A percentile compares a stretch with the other conserved stretches of the same genome.
Conservation (phyloP, 2,113 vertebrate genomes). For the Apteryx owenii region DNA sequence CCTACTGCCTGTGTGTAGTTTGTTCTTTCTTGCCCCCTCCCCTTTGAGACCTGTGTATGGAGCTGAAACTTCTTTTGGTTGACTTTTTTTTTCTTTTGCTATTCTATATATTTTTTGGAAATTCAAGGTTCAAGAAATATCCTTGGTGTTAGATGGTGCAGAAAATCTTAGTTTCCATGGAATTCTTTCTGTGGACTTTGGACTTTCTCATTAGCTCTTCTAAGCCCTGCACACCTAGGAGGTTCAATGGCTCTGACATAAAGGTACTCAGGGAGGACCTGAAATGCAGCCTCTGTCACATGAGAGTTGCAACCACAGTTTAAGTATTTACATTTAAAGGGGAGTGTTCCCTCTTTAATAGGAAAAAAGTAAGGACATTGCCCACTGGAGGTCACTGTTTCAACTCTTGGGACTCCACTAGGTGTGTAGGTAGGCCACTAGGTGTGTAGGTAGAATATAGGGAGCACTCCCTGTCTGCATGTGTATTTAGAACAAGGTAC, state of each 20-base stretch:
- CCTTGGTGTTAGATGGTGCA: fast-evolving
- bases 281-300: neutral
- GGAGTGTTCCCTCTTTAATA: neutral
- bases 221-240: neutral
- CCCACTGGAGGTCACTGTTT: conserved; percentile 44
- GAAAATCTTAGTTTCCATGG: neutral
- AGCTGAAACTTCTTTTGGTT: neutral
- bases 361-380: neutral
- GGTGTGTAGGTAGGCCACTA: neutral
- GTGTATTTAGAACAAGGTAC: neutral
- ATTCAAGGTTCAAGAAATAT: neutral
- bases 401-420: neutral
- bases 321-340: neutral
- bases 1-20: neutral
- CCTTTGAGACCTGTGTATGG: fast-evolving
- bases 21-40: neutral
- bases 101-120: neutral
- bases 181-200: neutral
- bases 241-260: neutral
- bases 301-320: neutral
- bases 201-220: neutral
- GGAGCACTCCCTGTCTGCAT: fast-evolving
- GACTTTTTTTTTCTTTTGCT: neutral
- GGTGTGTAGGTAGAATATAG: neutral
- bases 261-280: neutral